Base-by-base conservation (phyloP, 1,140 invertebrate genomes). In the Listronotus bonariensis region DNA sequence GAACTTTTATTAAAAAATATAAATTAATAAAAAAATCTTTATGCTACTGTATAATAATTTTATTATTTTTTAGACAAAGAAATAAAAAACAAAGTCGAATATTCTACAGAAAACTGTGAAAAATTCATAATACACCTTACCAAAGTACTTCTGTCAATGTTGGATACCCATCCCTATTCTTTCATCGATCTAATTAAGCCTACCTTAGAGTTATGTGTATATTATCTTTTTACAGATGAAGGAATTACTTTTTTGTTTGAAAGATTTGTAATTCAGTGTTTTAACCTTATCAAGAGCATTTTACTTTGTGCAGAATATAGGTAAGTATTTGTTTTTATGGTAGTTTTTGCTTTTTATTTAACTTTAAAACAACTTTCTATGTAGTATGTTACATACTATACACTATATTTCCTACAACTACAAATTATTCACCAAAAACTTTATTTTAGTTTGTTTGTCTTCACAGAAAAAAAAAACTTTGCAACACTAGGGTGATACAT, bases 211-310 rank as follows among this genome's bases (percentile, higher is more conserved):
- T 92, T 95, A 73, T 85, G 90, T 18, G 84, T 90, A 46, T 90
- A 87, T 77, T 95, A 93, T 80, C 90, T 92, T 68, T 97, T 98
- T 76, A 93, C 92, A 17, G 85, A 89, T 45, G 81, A 83, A 55
- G 91, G 89, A 38, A 86, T 91, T 79, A 80, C 82, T 69, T 83
- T 89, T 32, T 78, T 89, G 20, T 96, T 93, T 81, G 92, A 95
- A 76, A 82, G 87, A 74, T 93, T 97, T 77, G 88, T 88, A 41
- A 93, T 97, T 67, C 91, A 95, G 65, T 92, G 90, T 70, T 85
- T 97, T 59, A 96, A 96, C 80, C 82, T 96, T 57, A 87, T 96
- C 31, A 96, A 95, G 78, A 85, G 83, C 0, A 90, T 96, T 64
- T 81, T 97, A 67, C 78, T 90, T 53, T 91, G 89, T 79, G 80